Evolutionary conservation across 2,113 vertebrate genomes (phyloP).

Genomic region (Thinocorus orbignyianus): DNA sequence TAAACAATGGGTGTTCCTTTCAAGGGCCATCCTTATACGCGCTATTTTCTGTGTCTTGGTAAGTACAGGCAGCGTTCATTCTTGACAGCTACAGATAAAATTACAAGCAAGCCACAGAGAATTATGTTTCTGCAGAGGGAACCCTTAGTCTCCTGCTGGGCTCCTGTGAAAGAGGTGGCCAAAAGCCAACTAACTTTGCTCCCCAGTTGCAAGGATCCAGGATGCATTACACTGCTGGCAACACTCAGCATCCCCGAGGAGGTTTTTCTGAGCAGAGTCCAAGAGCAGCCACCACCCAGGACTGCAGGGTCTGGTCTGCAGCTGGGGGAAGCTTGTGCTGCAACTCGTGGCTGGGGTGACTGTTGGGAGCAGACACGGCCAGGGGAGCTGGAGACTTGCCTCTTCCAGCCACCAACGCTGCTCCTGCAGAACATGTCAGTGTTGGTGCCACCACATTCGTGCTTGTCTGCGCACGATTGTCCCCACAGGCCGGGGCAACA

Average conservation of each 20-base stretch:
- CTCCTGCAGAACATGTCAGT: background rate
- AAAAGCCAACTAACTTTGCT: slow-evolving; percentile 37
- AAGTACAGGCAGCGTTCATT: background rate
- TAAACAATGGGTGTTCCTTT: slow-evolving; percentile 27
- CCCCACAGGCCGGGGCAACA: background rate
- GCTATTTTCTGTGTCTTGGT: background rate
- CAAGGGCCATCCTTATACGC: background rate
- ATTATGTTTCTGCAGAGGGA: slow-evolving; percentile 13
- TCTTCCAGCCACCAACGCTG: background rate
- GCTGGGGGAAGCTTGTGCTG: background rate
- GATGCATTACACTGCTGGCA: slow-evolving; percentile 32
- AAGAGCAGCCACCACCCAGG: background rate
- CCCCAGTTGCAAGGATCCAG: slow-evolving; percentile 9
- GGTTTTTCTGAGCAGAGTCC: slow-evolving; percentile 5
- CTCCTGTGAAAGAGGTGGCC: slow-evolving; percentile 30
- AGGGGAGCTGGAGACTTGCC: background rate
- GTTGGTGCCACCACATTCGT: background rate
- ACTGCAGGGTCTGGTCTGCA: background rate
- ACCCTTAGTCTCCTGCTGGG: background rate
- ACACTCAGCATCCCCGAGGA: background rate
- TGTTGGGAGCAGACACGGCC: background rate
- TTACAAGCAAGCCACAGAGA: slow-evolving; percentile 35
- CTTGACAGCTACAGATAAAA: background rate
- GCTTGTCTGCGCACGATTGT: accelerated
- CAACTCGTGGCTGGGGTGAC: background rate